Evolutionary conservation across 2,113 vertebrate species (phyloP).

Genomic region (Sylvia atricapilla): DNA sequence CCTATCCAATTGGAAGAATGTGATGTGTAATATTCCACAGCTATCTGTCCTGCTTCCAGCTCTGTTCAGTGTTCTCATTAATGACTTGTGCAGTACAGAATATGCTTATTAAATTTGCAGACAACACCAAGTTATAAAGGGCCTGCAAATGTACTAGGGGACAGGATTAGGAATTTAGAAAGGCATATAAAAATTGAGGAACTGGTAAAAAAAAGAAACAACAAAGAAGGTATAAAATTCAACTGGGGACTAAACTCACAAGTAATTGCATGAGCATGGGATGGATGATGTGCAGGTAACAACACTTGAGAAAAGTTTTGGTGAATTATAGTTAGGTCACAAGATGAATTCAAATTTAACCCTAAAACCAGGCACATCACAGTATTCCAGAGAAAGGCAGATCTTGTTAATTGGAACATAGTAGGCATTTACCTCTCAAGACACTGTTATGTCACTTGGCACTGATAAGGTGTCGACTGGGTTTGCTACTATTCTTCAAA

Average conservation of each 20-base stretch:
- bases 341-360: not conserved
- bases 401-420: not conserved
- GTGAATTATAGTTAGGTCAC: not conserved
- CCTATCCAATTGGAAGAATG: constrained; percentile 8
- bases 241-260: not conserved
- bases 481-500: not conserved
- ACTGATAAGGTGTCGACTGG: not conserved
- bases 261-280: not conserved
- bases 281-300: rapidly evolving
- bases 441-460: not conserved
- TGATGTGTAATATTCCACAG: constrained; percentile 22
- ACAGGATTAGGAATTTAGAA: not conserved
- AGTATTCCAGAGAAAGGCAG: not conserved
- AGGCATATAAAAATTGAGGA: not conserved
- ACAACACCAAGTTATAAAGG: not conserved
- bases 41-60: constrained; percentile 37
- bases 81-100: not conserved
- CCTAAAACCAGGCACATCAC: not conserved
- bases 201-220: not conserved
- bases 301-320: not conserved
- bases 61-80: not conserved
- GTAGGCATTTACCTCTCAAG: not conserved
- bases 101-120: constrained; percentile 4
- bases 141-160: not conserved
- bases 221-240: not conserved